These are phyloP conservation scores for Antheraea assamensis DNA, from an alignment of 2,888 invertebrate genomes.

Conservation along the genomic window DNA sequence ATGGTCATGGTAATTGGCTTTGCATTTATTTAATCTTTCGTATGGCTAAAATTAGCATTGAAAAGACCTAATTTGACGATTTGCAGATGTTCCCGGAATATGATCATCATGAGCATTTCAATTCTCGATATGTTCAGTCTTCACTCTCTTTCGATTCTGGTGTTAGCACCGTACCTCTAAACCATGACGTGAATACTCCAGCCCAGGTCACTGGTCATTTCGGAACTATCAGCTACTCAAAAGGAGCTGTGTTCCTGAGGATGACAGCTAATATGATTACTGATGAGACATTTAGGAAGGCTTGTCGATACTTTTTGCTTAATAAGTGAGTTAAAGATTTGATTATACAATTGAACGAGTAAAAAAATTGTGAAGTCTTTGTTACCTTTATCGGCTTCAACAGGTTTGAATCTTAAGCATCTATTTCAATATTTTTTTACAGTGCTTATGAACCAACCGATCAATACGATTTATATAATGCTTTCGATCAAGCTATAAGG, in stretches of 20 bases:
- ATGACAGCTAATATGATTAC: conserved; percentile 69
- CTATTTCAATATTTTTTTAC: conserved; percentile 26
- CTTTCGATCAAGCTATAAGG: conserved; percentile 65
- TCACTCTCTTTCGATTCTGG: conserved; percentile 79
- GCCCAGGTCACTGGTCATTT: conserved; percentile 85
- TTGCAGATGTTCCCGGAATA: conserved; percentile 83
- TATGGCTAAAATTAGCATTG: neutral
- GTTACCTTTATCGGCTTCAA: neutral
- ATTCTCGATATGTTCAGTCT: conserved; percentile 85
- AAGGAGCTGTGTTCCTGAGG: conserved; percentile 79
- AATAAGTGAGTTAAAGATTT: conserved; percentile 66
- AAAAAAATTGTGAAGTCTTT: neutral
- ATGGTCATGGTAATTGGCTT: neutral
- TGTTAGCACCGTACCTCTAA: conserved; percentile 78
- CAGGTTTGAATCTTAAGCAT: too few species aligned
- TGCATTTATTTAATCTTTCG: neutral
- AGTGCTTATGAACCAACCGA: conserved; percentile 69
- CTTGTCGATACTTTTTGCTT: conserved; percentile 61
- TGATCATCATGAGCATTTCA: conserved; percentile 87
- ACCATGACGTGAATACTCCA: conserved; percentile 82
- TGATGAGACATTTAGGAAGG: conserved; percentile 55
- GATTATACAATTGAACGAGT: neutral
- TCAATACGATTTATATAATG: conserved; percentile 74
- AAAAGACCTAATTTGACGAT: neutral
- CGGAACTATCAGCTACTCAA: conserved; percentile 86